Base-by-base conservation (phyloP, 2,113 vertebrate species). In the Dipodomys merriami region DNA sequence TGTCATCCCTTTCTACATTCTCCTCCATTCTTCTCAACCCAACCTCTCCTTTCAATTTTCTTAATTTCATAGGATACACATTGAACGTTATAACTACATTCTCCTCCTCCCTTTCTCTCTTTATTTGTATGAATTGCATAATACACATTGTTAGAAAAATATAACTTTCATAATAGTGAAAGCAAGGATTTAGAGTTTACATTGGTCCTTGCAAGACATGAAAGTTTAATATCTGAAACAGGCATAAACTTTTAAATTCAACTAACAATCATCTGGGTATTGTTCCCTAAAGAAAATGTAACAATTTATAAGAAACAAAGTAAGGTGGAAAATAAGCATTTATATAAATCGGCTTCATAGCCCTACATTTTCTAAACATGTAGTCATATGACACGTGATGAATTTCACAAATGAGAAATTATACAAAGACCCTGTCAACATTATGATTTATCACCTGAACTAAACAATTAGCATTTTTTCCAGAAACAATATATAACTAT, bases 191-290 rank as follows among this genome's bases (percentile, higher is more conserved):
- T 62, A 49, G 12, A 67, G 1, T 62, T 86, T 67, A n/a, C 18
- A 35, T 13, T 25, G 13, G 6, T 11, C 10, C 7, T 78, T 87
- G 2, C 60, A 84, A 84, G 29, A 84, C 79, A 71, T 57, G 25
- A 35, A 81, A 85, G 7, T n/a, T 92, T 76, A 82, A 29, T 71
- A 78, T 33, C 7, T 19, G 82, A 88, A 91, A 78, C 8, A 46
- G 19, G 8, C 13, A 78, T 67, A 79, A 57, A 80, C 1, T 19
- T 88, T 80, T 77, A 60, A 2, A 84, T 49, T 88, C n/a, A 67
- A 25, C 18, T 29, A 44, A 35, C 35, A 2, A 35, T 35, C 74
- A 39, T 35, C 25, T 33, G 1, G 4, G 0, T 15, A 71, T 30
- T 29, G 18, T 7, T 9, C 5, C 9, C 5, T 18, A 12, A 57